Evolutionary conservation across 2,888 invertebrate genomes (phyloP), one percentile per base, ranked within the genome.

Genomic region (Synanthedon vespiformis): DNA sequence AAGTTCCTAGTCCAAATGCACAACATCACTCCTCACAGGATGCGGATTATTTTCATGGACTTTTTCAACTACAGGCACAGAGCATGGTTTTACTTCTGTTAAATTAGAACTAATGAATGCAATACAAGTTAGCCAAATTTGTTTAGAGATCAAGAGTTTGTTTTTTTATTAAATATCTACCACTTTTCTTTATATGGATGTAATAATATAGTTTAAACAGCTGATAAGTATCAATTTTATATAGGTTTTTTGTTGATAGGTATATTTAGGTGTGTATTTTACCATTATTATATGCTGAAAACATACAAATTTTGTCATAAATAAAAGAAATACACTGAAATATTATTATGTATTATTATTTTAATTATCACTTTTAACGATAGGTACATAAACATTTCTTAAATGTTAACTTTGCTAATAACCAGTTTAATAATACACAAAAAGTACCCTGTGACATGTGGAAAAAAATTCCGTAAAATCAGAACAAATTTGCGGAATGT

Each of bases 51-150:
- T 60, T 78, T 86, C 52, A 72, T 70, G 0, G 87, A 87, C 58
- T 87, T 87, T 64, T 86, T 85, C 56, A 87, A 81, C 59, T 81
- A 78, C 47, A 69, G 75, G 44, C 81, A 86, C 54, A 73, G 87
- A 50, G 82, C 80, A 27, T 87, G 87, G 87, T 87, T 87, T 65
- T 82, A 80, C 68, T 87, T 79, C 64, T 87, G 87, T 61, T 87
- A 65, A 80, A 34, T 34, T 5, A 34, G 10, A 34, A 10, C 34
- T 34, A 34, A 2, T 34, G 34, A 34, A 34, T 8, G 10, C 10
- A 10, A 34, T 34, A 34, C 34, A 1, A 34, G 6, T 34, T 34
- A 34, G 10, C 34, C 34, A 2, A 34, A 10, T 10, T 34, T 34
- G 34, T 34, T 10, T 34, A 10, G 10, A 10, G 2, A 34, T 34